Evolutionary conservation across 2,113 vertebrate species (phyloP), one percentile per base, ranked within the genome.

Genomic region (Odontesthes bonariensis): DNA sequence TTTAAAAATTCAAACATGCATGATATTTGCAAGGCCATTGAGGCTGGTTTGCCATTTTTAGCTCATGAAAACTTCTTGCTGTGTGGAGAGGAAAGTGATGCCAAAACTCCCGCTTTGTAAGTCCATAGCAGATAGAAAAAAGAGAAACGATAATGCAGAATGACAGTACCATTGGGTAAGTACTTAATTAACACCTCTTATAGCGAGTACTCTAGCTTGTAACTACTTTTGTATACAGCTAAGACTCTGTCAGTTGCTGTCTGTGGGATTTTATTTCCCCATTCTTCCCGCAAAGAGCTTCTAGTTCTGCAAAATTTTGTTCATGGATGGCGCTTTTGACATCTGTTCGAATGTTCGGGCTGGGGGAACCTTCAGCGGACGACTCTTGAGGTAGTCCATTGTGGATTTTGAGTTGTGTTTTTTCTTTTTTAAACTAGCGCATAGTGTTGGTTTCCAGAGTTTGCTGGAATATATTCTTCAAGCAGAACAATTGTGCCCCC

Each of bases 1-100:
- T 66, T 75, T 69, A 80, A 81, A 70, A 12, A 59, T 70, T 73
- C 77, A 81, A 68, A 81, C 59, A 73, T 72, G 62, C 79, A 44
- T 0, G 0, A 51, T 32, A 51, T 58, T 54, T 17, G 27, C 10
- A 19, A 58, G 55, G 32, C 33, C 12, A 66, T 51, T 1, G 38
- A 20, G 20, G 35, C 38, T 8, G 54, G 73, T 47, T 55, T 17
- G 72, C 81, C 73, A 55, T 66, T 72, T 1, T 80, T 85, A 80
- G 82, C 82, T 81, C 82, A 67, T 76, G 55, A 68, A 60, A 67
- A 73, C 40, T 70, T 67, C 79, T 53, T 60, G 40, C 27, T 3
- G 27, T 3, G 65, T 31, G 67, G 55, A 81, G 72, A 79, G 60
- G 70, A 44, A 51, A 42, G 82, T 70, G 73, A 70, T 31, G 51